Evolutionary conservation across 2,888 invertebrate species (phyloP).

Genomic region (Craniophora ligustri): DNA sequence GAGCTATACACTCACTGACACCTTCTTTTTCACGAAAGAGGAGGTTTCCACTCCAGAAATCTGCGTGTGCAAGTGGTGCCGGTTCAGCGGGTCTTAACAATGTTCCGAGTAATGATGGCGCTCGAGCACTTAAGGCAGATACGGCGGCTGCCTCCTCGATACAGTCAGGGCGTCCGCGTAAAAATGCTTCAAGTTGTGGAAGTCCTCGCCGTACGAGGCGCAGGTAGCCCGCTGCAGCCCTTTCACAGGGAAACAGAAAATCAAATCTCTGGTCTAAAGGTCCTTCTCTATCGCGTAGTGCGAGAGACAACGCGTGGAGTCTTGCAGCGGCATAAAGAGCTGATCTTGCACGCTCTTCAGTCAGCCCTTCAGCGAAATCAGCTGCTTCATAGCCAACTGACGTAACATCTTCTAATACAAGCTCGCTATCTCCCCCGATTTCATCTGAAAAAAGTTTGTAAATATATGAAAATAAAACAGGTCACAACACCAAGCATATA

Average conservation of each 20-base stretch:
- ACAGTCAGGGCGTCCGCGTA: conserved; percentile 90
- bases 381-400: conserved; percentile 90
- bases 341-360: conserved; percentile 89
- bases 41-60: conserved; percentile 95
- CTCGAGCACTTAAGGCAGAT: conserved; percentile 90
- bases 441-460: conserved; percentile 71
- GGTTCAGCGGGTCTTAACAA: conserved; percentile 92
- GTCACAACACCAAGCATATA: no score
- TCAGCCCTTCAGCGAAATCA: conserved; percentile 91
- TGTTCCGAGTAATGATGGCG: conserved; percentile 92
- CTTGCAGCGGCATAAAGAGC: conserved; percentile 92
- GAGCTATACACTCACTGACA: conserved; percentile 90
- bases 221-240: conserved; percentile 94
- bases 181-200: conserved; percentile 92
- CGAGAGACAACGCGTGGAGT: conserved; percentile 92
- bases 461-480: neutral
- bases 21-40: conserved; percentile 89
- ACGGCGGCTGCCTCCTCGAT: conserved; percentile 90
- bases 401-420: conserved; percentile 93
- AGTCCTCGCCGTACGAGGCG: conserved; percentile 93
- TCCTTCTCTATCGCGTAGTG: conserved; percentile 81
- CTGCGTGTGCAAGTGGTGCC: conserved; percentile 93
- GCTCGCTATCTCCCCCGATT: conserved; percentile 88
- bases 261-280: conserved; percentile 83
- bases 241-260: conserved; percentile 93